These are phyloP conservation scores for Linnaemya vulpina DNA, from an alignment of 2,888 invertebrate genomes.

Conservation along the genomic window DNA sequence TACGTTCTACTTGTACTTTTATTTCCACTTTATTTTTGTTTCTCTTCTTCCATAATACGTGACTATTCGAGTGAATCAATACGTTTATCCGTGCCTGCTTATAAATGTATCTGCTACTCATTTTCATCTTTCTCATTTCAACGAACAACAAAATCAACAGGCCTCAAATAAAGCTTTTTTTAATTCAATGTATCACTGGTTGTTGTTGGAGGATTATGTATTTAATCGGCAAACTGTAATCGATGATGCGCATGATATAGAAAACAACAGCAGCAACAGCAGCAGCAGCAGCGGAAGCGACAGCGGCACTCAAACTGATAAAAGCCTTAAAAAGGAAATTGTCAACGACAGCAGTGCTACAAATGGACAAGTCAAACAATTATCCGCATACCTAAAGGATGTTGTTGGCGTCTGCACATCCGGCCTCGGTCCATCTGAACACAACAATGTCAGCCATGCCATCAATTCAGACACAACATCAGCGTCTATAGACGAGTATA, in stretches of 20 bases:
- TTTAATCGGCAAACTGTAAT: slow-evolving; percentile 76
- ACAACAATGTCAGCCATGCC: slow-evolving; percentile 29
- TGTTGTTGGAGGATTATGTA: slow-evolving; percentile 82
- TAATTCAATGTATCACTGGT: slow-evolving; percentile 83
- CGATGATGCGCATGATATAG: slow-evolving; percentile 72
- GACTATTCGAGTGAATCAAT: slow-evolving; percentile 68
- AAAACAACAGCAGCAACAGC: slow-evolving; percentile 66
- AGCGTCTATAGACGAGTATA: neutral
- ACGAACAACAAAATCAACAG: slow-evolving; percentile 74
- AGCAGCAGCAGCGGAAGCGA: slow-evolving; percentile 52
- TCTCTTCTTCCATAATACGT: slow-evolving; percentile 43
- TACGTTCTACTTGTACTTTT: slow-evolving; percentile 9
- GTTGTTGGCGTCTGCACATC: slow-evolving; percentile 65
- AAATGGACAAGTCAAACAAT: slow-evolving; percentile 62
- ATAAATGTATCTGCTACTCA: slow-evolving; percentile 37
- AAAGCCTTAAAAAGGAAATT: slow-evolving; percentile 56
- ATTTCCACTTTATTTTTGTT: slow-evolving; percentile 35
- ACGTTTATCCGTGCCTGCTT: slow-evolving; percentile 70
- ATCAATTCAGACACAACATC: slow-evolving; percentile 3
- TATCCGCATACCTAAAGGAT: slow-evolving; percentile 63
- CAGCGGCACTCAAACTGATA: slow-evolving; percentile 10
- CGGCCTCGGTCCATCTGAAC: slow-evolving; percentile 27
- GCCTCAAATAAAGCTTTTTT: slow-evolving; percentile 82
- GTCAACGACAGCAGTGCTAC: slow-evolving; percentile 60
- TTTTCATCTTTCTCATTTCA: slow-evolving; percentile 52